Conservation (phyloP, 2,888 invertebrate species). For the Sarcophaga caerulescens region DNA sequence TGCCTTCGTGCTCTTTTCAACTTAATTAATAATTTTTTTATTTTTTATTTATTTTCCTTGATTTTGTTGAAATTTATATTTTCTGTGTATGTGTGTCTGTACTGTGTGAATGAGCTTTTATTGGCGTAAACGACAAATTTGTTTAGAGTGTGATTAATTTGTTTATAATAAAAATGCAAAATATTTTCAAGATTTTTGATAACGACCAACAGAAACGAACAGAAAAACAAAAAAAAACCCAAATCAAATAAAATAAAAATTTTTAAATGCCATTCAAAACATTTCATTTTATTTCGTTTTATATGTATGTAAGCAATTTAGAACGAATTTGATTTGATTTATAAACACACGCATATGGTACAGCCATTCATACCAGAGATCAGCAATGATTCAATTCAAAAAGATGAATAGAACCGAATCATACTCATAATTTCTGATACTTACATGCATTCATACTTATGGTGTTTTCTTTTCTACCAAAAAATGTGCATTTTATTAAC, state of each 20-base stretch:
- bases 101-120: conserved; percentile 22
- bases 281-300: too few species aligned
- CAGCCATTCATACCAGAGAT: too few species aligned
- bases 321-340: too few species aligned
- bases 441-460: too few species aligned
- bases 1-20: conserved; percentile 23
- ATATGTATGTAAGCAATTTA: too few species aligned
- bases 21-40: conserved; percentile 53
- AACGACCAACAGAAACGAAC: conserved; percentile 11
- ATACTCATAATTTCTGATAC: too few species aligned
- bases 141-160: conserved; percentile 63
- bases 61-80: not conserved
- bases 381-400: too few species aligned
- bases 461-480: too few species aligned
- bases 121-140: conserved; percentile 66
- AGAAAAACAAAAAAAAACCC: not conserved
- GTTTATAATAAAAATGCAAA: conserved; percentile 65
- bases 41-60: conserved; percentile 5
- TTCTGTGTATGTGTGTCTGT: not conserved
- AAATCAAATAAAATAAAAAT: not conserved
- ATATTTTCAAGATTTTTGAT: conserved; percentile 52
- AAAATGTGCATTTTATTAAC: too few species aligned
- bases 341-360: too few species aligned
- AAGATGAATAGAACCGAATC: too few species aligned
- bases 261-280: too few species aligned